Conservation (phyloP, 2,113 vertebrate species). For the Thunnus thynnus region DNA sequence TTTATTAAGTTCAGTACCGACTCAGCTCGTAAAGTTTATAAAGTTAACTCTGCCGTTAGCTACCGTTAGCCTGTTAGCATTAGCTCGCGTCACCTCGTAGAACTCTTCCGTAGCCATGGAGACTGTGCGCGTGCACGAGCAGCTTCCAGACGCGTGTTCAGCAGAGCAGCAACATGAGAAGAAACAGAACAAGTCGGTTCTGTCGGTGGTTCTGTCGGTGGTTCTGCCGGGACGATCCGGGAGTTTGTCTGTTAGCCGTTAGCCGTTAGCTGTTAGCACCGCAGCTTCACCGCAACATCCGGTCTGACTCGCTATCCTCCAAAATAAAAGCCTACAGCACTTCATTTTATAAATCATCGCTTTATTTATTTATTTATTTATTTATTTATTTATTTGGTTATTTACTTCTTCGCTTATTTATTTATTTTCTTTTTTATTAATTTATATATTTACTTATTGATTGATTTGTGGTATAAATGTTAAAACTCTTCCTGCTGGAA, state of each 20-base stretch:
- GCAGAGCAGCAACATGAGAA: slow-evolving; percentile 33
- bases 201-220: neutral
- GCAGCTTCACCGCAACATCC: neutral
- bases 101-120: slow-evolving; percentile 84
- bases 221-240: neutral
- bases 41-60: slow-evolving; percentile 35
- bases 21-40: neutral
- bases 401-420: too few species aligned
- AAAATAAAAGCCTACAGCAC: slow-evolving; percentile 55
- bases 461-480: too few species aligned
- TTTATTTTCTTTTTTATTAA: too few species aligned
- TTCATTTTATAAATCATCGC: too few species aligned
- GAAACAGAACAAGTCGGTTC: neutral
- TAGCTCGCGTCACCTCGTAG: slow-evolving; percentile 78
- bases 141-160: slow-evolving; percentile 48
- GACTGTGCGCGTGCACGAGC: slow-evolving; percentile 45
- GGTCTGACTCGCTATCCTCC: slow-evolving; percentile 4
- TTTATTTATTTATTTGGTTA: too few species aligned
- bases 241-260: slow-evolving; percentile 1
- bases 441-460: too few species aligned
- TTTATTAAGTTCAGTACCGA: neutral
- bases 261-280: slow-evolving; percentile 54
- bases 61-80: slow-evolving; percentile 60
- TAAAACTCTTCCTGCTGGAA: too few species aligned
- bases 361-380: too few species aligned